Evolutionary conservation across 1,140 invertebrate genomes (phyloP), one percentile per base, ranked within the genome.

Genomic region (Hyposmocoma kahamanoa): DNA sequence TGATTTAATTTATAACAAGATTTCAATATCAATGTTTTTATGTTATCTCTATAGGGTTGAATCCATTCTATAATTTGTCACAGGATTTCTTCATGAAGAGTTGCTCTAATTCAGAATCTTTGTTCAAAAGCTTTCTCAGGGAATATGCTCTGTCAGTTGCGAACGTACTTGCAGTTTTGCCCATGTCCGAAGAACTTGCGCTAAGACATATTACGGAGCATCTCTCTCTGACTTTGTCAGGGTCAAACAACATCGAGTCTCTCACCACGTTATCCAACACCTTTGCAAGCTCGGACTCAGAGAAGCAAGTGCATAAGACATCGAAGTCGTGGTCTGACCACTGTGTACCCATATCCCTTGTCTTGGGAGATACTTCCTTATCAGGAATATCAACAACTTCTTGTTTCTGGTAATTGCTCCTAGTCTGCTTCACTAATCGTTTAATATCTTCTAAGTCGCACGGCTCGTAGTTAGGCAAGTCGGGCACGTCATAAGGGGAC

Each of bases 291-390:
- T 69, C 64, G 22, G 67, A 59, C 9, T 72, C 66, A 2, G 74
- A 71, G 13, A 79, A 79, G 47, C 74, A 81, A 24, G 53, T 67
- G 42, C 72, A 84, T 11, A 82, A 41, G 5, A 48, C 42, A 20
- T 81, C 70, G 47, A 67, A 76, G 43, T 77, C 63, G 38, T 59
- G 46, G 45, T 84, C 76, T 10, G 66, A 66, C 47, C 61, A 77
- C 28, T 84, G 78, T 6, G 67, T 78, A 9, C 48, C 44, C 0
- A 64, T 47, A 47, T 75, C 59, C 54, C 51, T 70, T 5, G 64
- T 77, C 45, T 46, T 73, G 2, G 64, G 53, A 36, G 56, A 52
- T 17, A 44, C 30, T 46, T 48, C 50, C 3, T n/a, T n/a, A n/a
- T n/a, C n/a, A n/a, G n/a, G n/a, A n/a, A n/a, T n/a, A n/a, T n/a